Conservation (phyloP, 2,113 vertebrate species). For the Edolisoma coerulescens region DNA sequence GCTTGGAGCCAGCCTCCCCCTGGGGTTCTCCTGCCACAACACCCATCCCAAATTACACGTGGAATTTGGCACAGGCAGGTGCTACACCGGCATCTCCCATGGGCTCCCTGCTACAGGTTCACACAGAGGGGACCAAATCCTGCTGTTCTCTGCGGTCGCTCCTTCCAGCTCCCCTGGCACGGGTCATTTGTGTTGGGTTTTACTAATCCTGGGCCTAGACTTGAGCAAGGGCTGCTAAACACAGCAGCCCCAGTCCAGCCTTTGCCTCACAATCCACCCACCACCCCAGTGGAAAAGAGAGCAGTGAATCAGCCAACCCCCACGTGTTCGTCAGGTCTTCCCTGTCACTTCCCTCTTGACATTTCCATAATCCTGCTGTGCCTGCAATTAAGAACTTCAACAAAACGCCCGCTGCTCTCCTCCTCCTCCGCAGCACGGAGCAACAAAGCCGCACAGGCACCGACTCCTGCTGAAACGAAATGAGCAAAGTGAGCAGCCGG, state of each 20-base stretch:
- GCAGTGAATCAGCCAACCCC: neutral
- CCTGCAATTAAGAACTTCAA: conserved; percentile 60
- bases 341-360: conserved; percentile 47
- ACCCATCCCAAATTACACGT: neutral
- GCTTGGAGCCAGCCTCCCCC: neutral
- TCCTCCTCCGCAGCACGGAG: conserved; percentile 13
- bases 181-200: neutral
- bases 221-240: neutral
- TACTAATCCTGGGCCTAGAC: neutral
- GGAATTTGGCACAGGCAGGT: neutral
- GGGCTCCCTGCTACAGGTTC: fast-evolving
- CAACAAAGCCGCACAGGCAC: conserved; percentile 13
- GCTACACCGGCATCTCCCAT: neutral
- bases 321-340: conserved; percentile 5
- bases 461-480: neutral
- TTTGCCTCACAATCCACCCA: neutral
- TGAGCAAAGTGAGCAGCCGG: neutral
- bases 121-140: neutral
- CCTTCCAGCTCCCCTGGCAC: neutral
- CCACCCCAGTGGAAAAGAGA: neutral
- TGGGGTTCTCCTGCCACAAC: neutral
- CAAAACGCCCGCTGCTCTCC: conserved; percentile 52
- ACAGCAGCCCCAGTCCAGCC: fast-evolving
- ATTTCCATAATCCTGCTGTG: conserved; percentile 56
- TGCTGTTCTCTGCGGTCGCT: neutral